Evolutionary conservation across 2,113 vertebrate genomes (phyloP).

Genomic region (Cranoglanis bouderius): DNA sequence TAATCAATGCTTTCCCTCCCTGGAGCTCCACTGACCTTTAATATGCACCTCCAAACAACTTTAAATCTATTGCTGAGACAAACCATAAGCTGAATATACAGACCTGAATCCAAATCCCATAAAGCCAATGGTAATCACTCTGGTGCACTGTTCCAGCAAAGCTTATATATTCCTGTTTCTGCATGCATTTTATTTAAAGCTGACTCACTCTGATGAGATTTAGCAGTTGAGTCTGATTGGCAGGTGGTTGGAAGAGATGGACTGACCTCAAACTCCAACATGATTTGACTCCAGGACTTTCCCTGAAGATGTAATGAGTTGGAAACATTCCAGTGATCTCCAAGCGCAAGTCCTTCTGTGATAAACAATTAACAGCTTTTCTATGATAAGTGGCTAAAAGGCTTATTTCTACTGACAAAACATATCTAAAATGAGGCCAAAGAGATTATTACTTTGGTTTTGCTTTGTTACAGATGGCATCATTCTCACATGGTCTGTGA

Average conservation of each 20-base stretch:
- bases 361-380: neutral
- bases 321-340: neutral
- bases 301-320: neutral
- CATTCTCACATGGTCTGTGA: neutral
- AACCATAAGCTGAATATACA: neutral
- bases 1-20: neutral
- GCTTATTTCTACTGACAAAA: neutral
- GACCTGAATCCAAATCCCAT: neutral
- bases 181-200: slow-evolving; percentile 13
- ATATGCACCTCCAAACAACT: neutral
- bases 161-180: neutral
- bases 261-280: neutral
- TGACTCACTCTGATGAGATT: neutral
- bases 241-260: neutral
- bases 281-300: slow-evolving; percentile 5
- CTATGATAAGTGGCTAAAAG: neutral
- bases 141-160: neutral
- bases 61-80: neutral
- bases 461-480: neutral
- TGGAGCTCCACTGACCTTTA: slow-evolving; percentile 22
- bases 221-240: slow-evolving; percentile 15
- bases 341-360: neutral
- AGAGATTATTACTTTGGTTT: slow-evolving; percentile 1
- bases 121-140: slow-evolving; percentile 1
- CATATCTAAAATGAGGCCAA: neutral